Conservation (phyloP, 2,113 vertebrate genomes). For the Onychostoma macrolepis region DNA sequence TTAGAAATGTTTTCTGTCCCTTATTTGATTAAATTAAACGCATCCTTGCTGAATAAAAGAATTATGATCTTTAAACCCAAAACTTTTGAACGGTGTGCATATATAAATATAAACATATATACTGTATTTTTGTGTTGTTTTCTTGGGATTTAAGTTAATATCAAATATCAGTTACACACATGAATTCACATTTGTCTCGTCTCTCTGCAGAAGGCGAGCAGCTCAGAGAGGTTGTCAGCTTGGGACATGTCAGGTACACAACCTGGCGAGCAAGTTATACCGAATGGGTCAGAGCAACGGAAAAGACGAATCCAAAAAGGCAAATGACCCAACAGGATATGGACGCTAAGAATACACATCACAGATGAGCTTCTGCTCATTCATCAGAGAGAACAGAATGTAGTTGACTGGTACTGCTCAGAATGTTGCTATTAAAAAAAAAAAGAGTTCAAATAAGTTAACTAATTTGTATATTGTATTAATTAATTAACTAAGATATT, state of each 20-base stretch:
- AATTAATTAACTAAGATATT: neutral
- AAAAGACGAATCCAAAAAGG: constrained; percentile 71
- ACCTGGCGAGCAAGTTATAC: constrained; percentile 74
- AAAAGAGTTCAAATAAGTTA: neutral
- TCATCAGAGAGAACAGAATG: constrained; percentile 30
- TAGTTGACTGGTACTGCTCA: constrained; percentile 39
- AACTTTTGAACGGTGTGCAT: neutral
- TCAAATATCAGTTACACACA: neutral
- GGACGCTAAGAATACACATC: constrained; percentile 65
- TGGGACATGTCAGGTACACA: constrained; percentile 79
- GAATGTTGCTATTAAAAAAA: neutral
- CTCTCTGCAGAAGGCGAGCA: constrained; percentile 62
- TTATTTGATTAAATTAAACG: neutral
- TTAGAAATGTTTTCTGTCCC: neutral
- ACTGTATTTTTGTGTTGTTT: neutral
- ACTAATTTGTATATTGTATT: neutral
- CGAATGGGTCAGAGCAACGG: constrained; percentile 66
- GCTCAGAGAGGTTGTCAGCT: constrained; percentile 72
- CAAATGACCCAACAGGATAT: constrained; percentile 71
- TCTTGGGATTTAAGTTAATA: neutral
- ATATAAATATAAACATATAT: neutral
- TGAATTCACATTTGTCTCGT: neutral
- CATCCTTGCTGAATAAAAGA: neutral
- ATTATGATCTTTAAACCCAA: neutral
- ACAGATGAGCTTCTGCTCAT: neutral